Evolutionary conservation across 2,113 vertebrate species (phyloP), one percentile per base, ranked within the genome.

Genomic region (Typhlomys cinereus): DNA sequence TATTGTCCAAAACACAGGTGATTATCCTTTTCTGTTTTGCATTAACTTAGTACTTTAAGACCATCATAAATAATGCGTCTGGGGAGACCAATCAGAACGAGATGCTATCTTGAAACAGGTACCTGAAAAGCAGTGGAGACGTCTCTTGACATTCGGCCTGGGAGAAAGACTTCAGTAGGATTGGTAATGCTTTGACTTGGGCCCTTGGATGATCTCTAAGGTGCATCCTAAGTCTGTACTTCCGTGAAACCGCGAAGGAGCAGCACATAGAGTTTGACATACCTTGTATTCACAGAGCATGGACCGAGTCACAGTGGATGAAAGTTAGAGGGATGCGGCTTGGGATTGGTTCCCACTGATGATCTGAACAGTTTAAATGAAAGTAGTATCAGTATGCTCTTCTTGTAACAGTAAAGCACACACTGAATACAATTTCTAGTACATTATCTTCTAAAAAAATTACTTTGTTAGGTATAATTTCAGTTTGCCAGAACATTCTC

Each of bases 141-240:
- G 74, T 84, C 86, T 94, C 46, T 83, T 44, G 62, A 69, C 83
- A 66, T 94, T 87, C 71, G 70, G 41, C 85, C 39, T 69, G 66
- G 39, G 79, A 87, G 61, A 84, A 85, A 62, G n/a, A 36, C 27
- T 86, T 88, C 20, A 79, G 44, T 75, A 31, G 67, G 11, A n/a
- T 54, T 88, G 81, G 11, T 67, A 41, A 52, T 66, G 31, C 61
- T 75, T 93, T 91, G 86, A 21, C 64, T 34, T 76, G 52, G 48
- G 44, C 89, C 70, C 50, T 39, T 88, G 71, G 79, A 27, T 93
- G 50, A 75, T 80, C 52, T 84, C 91, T 87, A 83, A 59, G 57
- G 39, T 93, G 76, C 59, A 71, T 96, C 69, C 44, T 91, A 89
- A 20, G 21, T 84, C 71, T 94, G n/a, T 92, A 48, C 50, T 87